These are phyloP conservation scores for Pinctada fucata DNA, from an alignment of 2,888 invertebrate species.

Conservation along the genomic window DNA sequence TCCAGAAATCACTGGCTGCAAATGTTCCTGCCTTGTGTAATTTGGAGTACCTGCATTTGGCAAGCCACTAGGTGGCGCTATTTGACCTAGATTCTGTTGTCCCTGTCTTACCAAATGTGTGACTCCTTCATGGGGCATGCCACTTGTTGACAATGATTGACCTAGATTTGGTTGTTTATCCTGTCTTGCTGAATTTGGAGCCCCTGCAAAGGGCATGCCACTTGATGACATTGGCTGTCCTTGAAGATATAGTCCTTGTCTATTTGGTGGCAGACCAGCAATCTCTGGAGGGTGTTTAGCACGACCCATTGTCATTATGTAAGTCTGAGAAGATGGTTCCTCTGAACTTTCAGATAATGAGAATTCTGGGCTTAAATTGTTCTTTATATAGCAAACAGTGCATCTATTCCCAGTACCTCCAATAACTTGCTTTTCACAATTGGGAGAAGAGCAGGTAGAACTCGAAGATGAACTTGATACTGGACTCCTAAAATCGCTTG, in stretches of 20 bases:
- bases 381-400: slow-evolving; percentile 40
- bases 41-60: no score
- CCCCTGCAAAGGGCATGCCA: not conserved
- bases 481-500: not conserved
- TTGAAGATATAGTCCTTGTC: no score
- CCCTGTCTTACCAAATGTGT: no score
- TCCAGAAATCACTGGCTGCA: no score
- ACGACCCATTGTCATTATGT: slow-evolving; percentile 4
- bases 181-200: not conserved
- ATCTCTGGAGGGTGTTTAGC: not conserved
- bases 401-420: slow-evolving; percentile 28
- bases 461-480: not conserved
- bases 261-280: no score
- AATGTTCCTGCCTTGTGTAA: no score
- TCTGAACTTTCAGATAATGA: not conserved
- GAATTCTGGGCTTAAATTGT: slow-evolving; percentile 15
- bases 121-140: no score
- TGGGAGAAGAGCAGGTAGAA: slow-evolving; percentile 26
- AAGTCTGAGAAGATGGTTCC: slow-evolving; percentile 35
- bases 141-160: not conserved
- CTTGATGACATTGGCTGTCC: no score
- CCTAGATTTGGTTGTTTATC: not conserved
- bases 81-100: no score
- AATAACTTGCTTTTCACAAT: slow-evolving; percentile 25
- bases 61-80: no score